Conservation (phyloP, 1,140 invertebrate genomes). For the Ceratosolen fusciceps region DNA sequence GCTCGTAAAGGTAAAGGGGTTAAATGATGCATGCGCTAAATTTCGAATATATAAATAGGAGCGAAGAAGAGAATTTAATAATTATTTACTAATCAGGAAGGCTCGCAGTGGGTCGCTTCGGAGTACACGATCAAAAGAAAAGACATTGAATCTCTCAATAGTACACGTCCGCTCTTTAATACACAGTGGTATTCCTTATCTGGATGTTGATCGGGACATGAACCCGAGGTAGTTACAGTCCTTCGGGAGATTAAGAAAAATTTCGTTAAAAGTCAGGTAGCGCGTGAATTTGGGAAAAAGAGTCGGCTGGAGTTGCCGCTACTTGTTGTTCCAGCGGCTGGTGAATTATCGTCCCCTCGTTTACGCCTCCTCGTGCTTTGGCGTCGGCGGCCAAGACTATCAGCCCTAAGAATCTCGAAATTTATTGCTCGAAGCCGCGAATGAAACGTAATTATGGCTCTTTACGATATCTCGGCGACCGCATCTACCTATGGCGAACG, state of each 20-base stretch:
- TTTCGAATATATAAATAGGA: too few relatives aligned
- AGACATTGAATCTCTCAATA: background rate
- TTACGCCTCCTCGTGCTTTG: background rate
- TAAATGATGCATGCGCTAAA: too few relatives aligned
- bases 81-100: too few relatives aligned
- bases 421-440: slow-evolving; percentile 63
- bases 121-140: too few relatives aligned
- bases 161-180: too few relatives aligned
- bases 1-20: too few relatives aligned
- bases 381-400: slow-evolving; percentile 52
- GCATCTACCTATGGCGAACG: slow-evolving; percentile 44
- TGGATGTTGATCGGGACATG: background rate
- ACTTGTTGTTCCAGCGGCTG: slow-evolving; percentile 24
- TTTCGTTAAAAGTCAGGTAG: background rate
- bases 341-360: slow-evolving; percentile 62
- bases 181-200: background rate
- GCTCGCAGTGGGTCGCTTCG: too few relatives aligned
- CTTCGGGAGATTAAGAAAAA: background rate
- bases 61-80: too few relatives aligned
- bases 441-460: slow-evolving; percentile 66
- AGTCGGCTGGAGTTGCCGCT: background rate
- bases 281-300: background rate
- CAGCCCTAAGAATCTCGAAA: slow-evolving; percentile 62
- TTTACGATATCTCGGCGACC: slow-evolving; percentile 55
- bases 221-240: background rate